Conservation (phyloP, 2,113 vertebrate species). For the Indri indri region DNA sequence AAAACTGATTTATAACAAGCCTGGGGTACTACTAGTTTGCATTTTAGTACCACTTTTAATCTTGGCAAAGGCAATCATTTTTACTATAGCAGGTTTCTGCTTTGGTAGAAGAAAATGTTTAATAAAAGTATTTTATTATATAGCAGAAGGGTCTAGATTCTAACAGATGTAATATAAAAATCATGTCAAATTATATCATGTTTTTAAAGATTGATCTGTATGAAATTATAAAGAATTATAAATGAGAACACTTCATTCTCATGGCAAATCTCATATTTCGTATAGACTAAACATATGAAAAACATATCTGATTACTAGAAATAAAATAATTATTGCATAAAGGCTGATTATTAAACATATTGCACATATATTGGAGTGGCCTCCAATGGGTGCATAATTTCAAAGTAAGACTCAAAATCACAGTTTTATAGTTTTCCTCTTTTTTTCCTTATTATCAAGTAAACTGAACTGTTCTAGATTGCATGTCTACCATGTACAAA, state of each 20-base stretch:
- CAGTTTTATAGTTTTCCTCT: background rate
- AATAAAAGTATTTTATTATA: constrained; percentile 69
- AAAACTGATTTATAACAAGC: constrained; percentile 64
- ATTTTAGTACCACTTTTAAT: constrained; percentile 77
- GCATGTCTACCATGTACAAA: background rate
- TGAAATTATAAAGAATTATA: background rate
- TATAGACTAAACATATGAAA: background rate
- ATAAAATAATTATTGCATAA: constrained; percentile 26
- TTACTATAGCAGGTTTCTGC: constrained; percentile 53
- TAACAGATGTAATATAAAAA: constrained; percentile 46
- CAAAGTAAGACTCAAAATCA: constrained; percentile 7
- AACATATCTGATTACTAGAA: constrained; percentile 5
- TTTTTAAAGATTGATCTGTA: constrained; percentile 61
- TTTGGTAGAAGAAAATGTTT: constrained; percentile 67
- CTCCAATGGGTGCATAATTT: background rate
- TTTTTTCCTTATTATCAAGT: background rate
- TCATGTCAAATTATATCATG: constrained; percentile 53
- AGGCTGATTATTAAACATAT: constrained; percentile 15
- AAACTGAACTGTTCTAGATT: background rate
- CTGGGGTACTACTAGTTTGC: constrained; percentile 51
- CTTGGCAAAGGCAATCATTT: constrained; percentile 63
- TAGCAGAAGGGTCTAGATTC: constrained; percentile 42
- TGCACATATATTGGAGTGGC: background rate
- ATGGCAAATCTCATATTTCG: constrained; percentile 9
- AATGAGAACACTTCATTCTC: constrained; percentile 16